Evolutionary conservation across 2,113 vertebrate species (phyloP).

Genomic region (Puffinus mauretanicus): DNA sequence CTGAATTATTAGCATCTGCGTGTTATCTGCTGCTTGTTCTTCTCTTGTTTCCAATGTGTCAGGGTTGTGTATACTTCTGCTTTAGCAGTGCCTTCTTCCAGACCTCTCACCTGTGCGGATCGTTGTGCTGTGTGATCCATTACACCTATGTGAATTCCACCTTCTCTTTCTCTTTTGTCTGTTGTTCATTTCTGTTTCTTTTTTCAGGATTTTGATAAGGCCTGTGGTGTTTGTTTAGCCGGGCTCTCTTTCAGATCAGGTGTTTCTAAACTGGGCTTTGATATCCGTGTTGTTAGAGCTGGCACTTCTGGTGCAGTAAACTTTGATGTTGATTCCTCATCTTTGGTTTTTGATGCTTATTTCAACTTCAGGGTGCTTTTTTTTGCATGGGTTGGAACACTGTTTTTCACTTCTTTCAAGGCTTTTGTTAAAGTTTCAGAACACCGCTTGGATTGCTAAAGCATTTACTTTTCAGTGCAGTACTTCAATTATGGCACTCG

Average conservation of each 20-base stretch:
- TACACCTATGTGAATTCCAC: background rate
- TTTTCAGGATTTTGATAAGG: background rate
- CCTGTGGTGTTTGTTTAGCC: background rate
- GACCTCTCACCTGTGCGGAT: background rate
- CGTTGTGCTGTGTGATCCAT: no score
- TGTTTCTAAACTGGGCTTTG: conserved; percentile 3
- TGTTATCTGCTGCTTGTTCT: background rate
- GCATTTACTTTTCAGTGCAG: background rate
- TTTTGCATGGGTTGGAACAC: background rate
- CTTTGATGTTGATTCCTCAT: background rate
- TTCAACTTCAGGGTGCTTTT: background rate
- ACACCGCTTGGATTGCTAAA: background rate
- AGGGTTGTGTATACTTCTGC: background rate
- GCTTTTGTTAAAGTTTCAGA: background rate
- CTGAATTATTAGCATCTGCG: background rate
- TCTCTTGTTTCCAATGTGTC: background rate
- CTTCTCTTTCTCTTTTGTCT: background rate
- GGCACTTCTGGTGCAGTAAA: background rate
- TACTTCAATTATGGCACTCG: background rate
- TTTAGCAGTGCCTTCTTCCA: background rate
- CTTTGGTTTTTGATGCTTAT: conserved; percentile 1
- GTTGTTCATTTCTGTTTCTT: background rate
- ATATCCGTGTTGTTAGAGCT: background rate
- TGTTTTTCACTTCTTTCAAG: background rate
- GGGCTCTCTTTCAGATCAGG: background rate